Base-by-base conservation (phyloP, 2,888 invertebrate genomes). In the Eupithecia subfuscata region DNA sequence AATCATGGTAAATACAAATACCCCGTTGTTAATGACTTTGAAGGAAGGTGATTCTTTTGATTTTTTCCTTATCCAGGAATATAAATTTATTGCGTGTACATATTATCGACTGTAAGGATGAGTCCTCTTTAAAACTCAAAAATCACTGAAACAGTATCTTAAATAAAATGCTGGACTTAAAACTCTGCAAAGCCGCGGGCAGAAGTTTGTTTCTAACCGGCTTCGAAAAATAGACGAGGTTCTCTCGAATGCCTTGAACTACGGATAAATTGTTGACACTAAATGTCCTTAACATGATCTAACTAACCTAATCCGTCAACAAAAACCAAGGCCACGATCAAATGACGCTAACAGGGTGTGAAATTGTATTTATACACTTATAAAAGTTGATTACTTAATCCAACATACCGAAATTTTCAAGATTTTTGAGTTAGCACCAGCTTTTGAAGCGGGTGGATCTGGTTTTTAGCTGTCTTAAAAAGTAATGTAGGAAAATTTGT, bases 291-390 rank as follows among this genome's bases (percentile, higher is more conserved):
- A 25, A 14, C 60, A 60, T 12, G 9, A 60, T 60, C 12, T 14
- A 60, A 64, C 64, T 64, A 64, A 34, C 30, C 8, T 9, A 3
- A 64, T 64, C 64, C 30, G 64, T 64, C 64, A 34, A 64, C 64
- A 64, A 18, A 64, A 18, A 9, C 64, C 30, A 34, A 34, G 64
- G 64, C 3, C 64, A 12, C 34, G 18, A 34, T 64, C 34, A 64
- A 18, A 64, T 34, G 64, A 64, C 34, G 30, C 64, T 64, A 18
- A 34, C 40, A 67, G 14, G 37, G 67, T 64, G 64, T 64, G 64
- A 64, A 64, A 64, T 64, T 34, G 30, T 64, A 64, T 64, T 34
- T 18, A 16, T 2, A 60, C 18, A 30, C 18, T 63, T 30, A 22
- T 22, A 3, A 18, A 8, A 64, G 34, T 9, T 64, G 12, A 60